A percentile compares a stretch with the other conserved stretches of the same genome.
Evolutionary conservation across 2,888 invertebrate genomes (phyloP).

Genomic region (Drosophila paranaensis): DNA sequence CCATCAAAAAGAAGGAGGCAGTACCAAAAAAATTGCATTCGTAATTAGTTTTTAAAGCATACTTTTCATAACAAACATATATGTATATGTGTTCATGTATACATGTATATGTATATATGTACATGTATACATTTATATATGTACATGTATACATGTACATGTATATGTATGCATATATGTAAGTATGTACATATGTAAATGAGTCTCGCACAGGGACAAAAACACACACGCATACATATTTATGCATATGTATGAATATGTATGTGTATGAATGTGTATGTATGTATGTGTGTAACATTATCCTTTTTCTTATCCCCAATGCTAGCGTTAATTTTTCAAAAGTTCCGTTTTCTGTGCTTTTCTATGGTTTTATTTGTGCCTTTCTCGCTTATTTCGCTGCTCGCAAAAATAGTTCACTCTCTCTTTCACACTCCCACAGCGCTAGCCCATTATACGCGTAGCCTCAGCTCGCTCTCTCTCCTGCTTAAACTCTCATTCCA

Average conservation of each 20-base stretch:
- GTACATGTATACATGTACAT: background rate
- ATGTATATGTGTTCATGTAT: no score
- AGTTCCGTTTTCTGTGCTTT: constrained; percentile 49
- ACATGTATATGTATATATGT: background rate
- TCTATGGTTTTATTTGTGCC: constrained; percentile 45
- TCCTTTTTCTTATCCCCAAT: constrained; percentile 69
- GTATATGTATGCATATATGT: background rate
- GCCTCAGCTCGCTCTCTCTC: constrained; percentile 9
- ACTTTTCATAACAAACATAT: background rate
- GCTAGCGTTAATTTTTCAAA: constrained; percentile 69
- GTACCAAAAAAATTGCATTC: background rate
- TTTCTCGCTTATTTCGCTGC: constrained; percentile 39
- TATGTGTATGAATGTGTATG: background rate
- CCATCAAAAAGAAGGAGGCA: background rate
- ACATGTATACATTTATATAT: background rate
- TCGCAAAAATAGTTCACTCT: constrained; percentile 28
- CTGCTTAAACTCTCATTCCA: background rate
- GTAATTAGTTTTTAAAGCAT: background rate
- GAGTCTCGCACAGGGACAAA: constrained; percentile 1
- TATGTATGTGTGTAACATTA: constrained; percentile 33
- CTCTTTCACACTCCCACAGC: constrained; percentile 32
- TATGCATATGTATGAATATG: background rate
- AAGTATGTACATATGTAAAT: no score
- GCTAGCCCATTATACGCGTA: constrained; percentile 27
- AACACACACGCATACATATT: background rate